Evolutionary conservation across 2,113 vertebrate species (phyloP).

Genomic region (Illadopsis cleaveri): DNA sequence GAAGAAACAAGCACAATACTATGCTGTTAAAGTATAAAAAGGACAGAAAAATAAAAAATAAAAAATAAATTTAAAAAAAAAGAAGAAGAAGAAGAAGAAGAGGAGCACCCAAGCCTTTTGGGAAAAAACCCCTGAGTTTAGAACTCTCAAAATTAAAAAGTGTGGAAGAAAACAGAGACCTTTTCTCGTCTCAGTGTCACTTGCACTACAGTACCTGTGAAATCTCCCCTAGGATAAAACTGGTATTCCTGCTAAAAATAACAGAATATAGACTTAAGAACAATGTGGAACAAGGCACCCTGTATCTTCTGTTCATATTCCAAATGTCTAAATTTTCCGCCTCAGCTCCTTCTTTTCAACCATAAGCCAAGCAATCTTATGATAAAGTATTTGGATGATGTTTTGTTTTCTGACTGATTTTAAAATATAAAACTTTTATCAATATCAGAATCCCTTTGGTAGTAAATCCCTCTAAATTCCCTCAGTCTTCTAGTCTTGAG

Average conservation of each 20-base stretch:
- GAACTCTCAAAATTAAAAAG: neutral
- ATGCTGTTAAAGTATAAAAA: neutral
- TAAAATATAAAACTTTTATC: neutral
- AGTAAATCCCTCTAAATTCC: neutral
- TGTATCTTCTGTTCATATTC: neutral
- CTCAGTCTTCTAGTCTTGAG: neutral
- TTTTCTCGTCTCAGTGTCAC: neutral
- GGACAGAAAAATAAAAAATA: neutral
- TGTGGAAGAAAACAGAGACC: neutral
- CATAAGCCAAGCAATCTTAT: neutral
- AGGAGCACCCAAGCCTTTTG: neutral
- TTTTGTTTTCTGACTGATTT: neutral
- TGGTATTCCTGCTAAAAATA: neutral
- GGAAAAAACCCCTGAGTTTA: neutral
- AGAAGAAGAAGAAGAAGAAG: neutral
- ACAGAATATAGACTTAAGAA: neutral
- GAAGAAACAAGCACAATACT: neutral
- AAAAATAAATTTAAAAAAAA: too few species aligned
- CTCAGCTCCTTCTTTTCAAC: neutral
- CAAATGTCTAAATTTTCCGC: neutral
- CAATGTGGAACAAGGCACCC: neutral
- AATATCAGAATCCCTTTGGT: neutral
- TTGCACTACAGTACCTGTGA: neutral
- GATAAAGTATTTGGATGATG: neutral
- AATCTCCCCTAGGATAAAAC: neutral